Percentiles rank a stretch among this genome's conserved stretches.
Conservation (phyloP, 2,888 invertebrate genomes). For the Eupithecia dodoneata region DNA sequence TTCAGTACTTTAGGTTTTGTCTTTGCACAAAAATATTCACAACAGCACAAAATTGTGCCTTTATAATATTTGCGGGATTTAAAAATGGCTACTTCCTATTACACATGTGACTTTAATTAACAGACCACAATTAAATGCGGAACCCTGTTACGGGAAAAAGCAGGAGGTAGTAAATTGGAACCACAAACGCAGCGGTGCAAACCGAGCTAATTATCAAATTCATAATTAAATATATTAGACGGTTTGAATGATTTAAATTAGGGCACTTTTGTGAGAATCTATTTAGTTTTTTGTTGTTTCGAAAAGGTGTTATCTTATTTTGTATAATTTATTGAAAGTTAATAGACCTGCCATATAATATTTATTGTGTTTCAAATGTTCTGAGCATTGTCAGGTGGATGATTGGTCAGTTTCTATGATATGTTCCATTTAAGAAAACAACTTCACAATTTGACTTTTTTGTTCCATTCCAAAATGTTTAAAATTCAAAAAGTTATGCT, state of each 20-base stretch:
- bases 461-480: no score
- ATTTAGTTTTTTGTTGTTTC: conserved; percentile 36
- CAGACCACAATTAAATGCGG: conserved; percentile 9
- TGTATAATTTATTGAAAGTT: conserved; percentile 35
- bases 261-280: conserved; percentile 37
- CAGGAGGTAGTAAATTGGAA: conserved; percentile 35
- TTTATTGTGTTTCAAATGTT: conserved; percentile 12
- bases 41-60: no score
- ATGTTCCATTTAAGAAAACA: no score
- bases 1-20: no score
- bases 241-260: conserved; percentile 40
- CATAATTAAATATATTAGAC: conserved; percentile 70
- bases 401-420: neutral
- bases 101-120: neutral
- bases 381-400: neutral
- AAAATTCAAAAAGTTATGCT: no score
- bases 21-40: no score
- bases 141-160: conserved; percentile 32
- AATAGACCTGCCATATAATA: conserved; percentile 18
- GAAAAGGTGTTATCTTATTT: conserved; percentile 38
- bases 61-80: no score
- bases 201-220: conserved; percentile 72
- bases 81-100: neutral
- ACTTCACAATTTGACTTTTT: no score
- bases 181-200: conserved; percentile 52